Evolutionary conservation across 2,113 vertebrate genomes (phyloP).

Genomic region (Mystacornis crossleyi): DNA sequence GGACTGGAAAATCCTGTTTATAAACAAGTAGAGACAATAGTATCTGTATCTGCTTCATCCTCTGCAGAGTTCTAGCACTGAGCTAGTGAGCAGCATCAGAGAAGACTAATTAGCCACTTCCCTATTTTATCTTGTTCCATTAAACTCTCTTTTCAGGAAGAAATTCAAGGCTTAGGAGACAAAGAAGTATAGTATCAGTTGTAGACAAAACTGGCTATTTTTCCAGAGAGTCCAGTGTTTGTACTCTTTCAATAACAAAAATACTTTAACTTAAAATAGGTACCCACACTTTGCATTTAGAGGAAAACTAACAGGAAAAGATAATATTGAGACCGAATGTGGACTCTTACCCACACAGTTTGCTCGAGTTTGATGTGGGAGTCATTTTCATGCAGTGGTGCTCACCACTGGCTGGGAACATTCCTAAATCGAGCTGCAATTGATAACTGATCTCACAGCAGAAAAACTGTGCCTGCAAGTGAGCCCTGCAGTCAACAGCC

Average conservation of each 20-base stretch:
- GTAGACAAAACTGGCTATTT: background rate
- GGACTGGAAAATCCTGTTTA: conserved; percentile 27
- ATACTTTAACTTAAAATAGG: background rate
- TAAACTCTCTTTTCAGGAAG: background rate
- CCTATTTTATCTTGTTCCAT: background rate
- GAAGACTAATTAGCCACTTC: background rate
- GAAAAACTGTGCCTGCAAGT: background rate
- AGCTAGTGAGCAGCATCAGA: background rate
- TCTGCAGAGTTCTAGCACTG: background rate
- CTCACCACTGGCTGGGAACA: background rate
- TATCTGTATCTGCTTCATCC: background rate
- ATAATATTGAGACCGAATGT: background rate
- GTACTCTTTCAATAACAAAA: background rate
- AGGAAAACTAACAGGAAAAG: background rate
- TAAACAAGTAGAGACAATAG: background rate
- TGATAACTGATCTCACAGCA: background rate
- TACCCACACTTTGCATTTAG: background rate
- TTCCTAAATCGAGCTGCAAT: background rate
- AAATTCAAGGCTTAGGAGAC: background rate
- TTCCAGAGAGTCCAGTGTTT: background rate
- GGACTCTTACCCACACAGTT: background rate
- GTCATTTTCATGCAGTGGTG: background rate
- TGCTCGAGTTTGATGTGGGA: background rate
- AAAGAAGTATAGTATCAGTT: background rate
- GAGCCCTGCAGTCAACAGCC: background rate